Conservation (phyloP, 2,797 vertebrate genomes). For the Lemur catta region DNA sequence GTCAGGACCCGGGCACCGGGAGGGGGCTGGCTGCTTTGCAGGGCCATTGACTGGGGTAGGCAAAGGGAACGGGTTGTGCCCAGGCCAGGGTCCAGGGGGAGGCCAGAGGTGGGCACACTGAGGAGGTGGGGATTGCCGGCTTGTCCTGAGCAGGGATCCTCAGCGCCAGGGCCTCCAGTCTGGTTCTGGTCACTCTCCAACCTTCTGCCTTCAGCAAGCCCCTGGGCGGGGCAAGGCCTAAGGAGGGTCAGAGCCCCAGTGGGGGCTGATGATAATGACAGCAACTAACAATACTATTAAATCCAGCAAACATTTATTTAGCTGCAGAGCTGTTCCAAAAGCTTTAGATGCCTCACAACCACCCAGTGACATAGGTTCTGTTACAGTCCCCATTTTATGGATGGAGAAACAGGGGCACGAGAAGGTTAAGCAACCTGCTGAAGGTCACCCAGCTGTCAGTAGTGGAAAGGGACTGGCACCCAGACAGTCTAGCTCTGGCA, state of each 20-base stretch:
- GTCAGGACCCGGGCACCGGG: conserved; percentile 44
- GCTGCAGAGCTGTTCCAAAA: not conserved
- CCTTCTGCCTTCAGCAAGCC: not conserved
- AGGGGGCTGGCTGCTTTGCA: conserved; percentile 12
- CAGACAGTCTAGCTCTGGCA: not conserved
- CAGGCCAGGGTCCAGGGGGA: not conserved
- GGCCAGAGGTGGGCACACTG: not conserved
- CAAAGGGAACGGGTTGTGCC: not conserved
- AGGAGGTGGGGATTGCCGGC: not conserved
- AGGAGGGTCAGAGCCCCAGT: not conserved
- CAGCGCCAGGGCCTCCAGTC: not conserved
- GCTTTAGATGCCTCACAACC: not conserved
- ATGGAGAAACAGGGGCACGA: not conserved
- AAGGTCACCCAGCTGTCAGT: not conserved
- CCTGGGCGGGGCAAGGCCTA: not conserved
- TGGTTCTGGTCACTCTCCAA: not conserved
- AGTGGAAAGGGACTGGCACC: not conserved
- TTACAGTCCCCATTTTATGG: not conserved
- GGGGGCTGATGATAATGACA: not conserved
- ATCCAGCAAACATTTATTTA: not conserved
- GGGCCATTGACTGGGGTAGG: not conserved
- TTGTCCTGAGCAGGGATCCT: not conserved
- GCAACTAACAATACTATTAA: not conserved
- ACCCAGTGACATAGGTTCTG: not conserved
- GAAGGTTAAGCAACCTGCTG: not conserved